Conservation (phyloP, 2,113 vertebrate genomes). For the Thymallus thymallus region DNA sequence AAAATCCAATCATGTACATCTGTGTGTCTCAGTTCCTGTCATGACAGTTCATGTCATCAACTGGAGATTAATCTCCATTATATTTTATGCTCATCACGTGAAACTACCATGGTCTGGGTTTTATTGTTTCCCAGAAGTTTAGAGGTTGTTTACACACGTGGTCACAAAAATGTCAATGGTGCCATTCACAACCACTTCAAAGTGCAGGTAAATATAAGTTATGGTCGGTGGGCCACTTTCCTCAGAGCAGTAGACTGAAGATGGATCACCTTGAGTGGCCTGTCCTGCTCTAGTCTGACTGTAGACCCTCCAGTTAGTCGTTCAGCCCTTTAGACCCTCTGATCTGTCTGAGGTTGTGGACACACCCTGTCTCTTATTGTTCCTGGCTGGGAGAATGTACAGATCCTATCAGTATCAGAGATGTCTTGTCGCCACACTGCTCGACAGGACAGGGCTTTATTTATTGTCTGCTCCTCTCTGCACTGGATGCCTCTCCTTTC, state of each 20-base stretch:
- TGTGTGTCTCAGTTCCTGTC: too few relatives aligned
- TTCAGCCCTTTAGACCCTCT: too few relatives aligned
- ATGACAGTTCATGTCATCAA: too few relatives aligned
- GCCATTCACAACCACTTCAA: conserved; percentile 28
- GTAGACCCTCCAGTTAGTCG: too few relatives aligned
- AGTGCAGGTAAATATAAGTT: conserved; percentile 26
- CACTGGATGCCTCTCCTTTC: conserved; percentile 21
- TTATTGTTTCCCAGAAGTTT: too few relatives aligned
- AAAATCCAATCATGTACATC: too few relatives aligned
- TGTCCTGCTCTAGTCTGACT: too few relatives aligned
- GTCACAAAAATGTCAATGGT: conserved; percentile 13
- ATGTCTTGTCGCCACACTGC: neutral
- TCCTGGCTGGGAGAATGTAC: conserved; percentile 26
- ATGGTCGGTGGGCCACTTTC: conserved; percentile 14
- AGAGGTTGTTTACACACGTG: conserved; percentile 11
- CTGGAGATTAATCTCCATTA: too few relatives aligned
- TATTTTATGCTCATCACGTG: too few relatives aligned
- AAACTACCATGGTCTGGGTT: too few relatives aligned
- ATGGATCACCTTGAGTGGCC: too few relatives aligned
- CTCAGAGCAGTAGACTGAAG: neutral
- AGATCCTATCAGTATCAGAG: neutral
- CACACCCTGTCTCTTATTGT: conserved; percentile 60
- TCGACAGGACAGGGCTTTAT: conserved; percentile 18
- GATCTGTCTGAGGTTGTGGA: conserved; percentile 28
- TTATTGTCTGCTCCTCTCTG: conserved; percentile 42